A percentile compares a stretch with the other conserved stretches of the same genome.
These are phyloP conservation scores for Podocnemis expansa DNA, from an alignment of 2,113 vertebrate species.

Conservation along the genomic window DNA sequence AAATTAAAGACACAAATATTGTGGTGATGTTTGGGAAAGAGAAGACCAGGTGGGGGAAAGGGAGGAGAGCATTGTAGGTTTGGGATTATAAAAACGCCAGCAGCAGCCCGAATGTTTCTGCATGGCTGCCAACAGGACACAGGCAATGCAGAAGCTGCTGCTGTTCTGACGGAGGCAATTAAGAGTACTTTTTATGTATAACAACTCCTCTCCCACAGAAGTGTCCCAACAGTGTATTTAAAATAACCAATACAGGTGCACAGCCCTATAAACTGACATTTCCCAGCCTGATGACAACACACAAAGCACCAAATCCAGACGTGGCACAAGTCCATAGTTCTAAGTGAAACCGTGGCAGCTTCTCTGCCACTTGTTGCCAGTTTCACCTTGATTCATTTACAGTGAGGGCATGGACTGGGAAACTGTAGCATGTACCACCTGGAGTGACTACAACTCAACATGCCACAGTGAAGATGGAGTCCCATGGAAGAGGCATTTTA, in stretches of 20 bases:
- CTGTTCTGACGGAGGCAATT: background rate
- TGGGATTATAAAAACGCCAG: background rate
- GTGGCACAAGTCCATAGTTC: rapidly evolving
- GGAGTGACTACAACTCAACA: background rate
- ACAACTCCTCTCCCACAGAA: rapidly evolving
- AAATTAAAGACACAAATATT: background rate
- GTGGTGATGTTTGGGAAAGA: rapidly evolving
- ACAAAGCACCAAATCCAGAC: background rate
- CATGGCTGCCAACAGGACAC: background rate
- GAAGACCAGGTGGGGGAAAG: background rate
- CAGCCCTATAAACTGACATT: background rate
- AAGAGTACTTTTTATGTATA: rapidly evolving
- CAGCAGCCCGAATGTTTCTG: background rate
- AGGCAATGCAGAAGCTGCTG: background rate
- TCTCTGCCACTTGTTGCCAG: background rate
- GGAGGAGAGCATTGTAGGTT: background rate
- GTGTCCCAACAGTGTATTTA: background rate
- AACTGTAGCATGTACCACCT: rapidly evolving
- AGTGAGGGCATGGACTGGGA: rapidly evolving
- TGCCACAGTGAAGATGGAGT: background rate
- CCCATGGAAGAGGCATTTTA: background rate
- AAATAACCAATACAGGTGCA: background rate
- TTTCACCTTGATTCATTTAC: rapidly evolving
- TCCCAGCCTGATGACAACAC: rapidly evolving
- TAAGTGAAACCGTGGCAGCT: background rate